Percentiles rank a stretch among this genome's conserved stretches.
These are phyloP conservation scores for Chitala chitala DNA, from an alignment of 2,113 vertebrate genomes.

Conservation along the genomic window DNA sequence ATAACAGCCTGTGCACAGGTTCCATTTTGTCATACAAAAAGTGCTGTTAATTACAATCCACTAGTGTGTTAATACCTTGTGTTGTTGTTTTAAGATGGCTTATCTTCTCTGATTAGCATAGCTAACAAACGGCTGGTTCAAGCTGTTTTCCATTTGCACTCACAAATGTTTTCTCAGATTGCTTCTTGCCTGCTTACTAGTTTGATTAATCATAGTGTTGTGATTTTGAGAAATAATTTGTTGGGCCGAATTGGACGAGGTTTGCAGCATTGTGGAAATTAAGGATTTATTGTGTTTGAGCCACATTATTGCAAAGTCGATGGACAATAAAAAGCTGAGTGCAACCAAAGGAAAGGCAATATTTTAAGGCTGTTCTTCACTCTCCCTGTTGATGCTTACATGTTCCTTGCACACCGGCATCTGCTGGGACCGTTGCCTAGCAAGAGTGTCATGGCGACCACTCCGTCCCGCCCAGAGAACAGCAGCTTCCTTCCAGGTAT, in stretches of 20 bases:
- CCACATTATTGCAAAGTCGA: background rate
- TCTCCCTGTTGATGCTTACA: background rate
- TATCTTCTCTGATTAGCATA: background rate
- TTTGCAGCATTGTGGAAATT: background rate
- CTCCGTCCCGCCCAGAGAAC: no score
- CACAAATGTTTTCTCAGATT: conserved; percentile 1
- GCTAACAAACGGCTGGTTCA: background rate
- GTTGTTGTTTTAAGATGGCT: background rate
- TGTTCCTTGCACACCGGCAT: background rate
- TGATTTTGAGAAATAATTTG: background rate
- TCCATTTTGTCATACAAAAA: no score
- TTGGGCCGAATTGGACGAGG: background rate
- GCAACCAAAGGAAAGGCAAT: no score
- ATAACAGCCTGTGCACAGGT: no score
- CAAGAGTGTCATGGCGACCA: background rate
- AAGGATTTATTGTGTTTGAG: background rate
- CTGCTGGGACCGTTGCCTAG: background rate
- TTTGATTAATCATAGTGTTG: background rate
- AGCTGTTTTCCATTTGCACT: background rate
- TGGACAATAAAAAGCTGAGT: no score
- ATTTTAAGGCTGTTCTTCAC: background rate
- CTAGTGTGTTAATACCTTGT: no score
- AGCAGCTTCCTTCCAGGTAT: background rate
- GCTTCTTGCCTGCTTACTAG: background rate
- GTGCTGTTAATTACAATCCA: no score